phyloP scores from a whole-genome alignment of 2,113 vertebrate species.

The Lepisosteus osseus region DNA sequence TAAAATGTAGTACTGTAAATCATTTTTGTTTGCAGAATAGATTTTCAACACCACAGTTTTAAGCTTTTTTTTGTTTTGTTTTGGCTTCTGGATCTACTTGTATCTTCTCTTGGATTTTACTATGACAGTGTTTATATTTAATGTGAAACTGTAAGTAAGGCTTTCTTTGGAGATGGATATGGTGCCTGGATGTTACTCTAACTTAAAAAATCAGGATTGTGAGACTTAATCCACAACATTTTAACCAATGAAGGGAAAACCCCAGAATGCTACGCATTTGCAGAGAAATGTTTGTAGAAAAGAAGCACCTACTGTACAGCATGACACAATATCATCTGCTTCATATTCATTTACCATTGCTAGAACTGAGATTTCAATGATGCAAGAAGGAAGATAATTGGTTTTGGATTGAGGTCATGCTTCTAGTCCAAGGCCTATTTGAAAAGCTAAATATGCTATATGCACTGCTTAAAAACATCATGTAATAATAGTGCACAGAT shows the following conservation, averaged over 20 bases:
- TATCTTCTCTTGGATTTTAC: no score
- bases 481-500: neutral
- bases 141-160: no score
- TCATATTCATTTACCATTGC: neutral
- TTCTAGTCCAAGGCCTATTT: neutral
- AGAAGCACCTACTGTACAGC: neutral
- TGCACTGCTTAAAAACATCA: constrained; percentile 5
- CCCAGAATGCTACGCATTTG: neutral
- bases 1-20: no score
- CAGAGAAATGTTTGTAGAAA: neutral
- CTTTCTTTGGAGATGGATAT: no score
- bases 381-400: neutral
- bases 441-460: neutral
- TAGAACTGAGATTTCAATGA: neutral
- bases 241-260: neutral
- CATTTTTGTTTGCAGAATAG: no score
- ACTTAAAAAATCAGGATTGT: no score
- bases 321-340: neutral
- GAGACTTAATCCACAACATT: no score
- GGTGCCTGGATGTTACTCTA: no score
- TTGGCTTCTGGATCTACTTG: no score
- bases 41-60: no score
- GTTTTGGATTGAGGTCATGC: constrained; percentile 7
- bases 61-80: no score
- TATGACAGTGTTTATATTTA: no score